Conservation (phyloP, 2,888 invertebrate genomes). For the Villa cingulata region DNA sequence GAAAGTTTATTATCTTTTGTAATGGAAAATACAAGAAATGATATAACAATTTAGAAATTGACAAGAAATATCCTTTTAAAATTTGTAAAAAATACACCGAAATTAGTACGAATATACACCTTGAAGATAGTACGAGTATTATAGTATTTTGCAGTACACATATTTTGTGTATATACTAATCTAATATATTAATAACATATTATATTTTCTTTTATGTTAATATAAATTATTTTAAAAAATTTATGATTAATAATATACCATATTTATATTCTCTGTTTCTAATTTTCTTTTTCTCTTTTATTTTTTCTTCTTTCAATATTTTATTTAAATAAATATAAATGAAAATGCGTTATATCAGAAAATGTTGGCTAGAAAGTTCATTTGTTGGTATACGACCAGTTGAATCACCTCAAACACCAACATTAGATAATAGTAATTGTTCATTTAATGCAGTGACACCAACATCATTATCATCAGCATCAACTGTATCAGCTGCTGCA, state of each 20-base stretch:
- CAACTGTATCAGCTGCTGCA: constrained; percentile 28
- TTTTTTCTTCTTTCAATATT: not conserved
- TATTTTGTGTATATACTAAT: too few species aligned
- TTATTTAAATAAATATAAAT: too few species aligned
- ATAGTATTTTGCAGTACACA: too few species aligned
- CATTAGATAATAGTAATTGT: constrained; percentile 43
- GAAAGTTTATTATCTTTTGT: too few species aligned
- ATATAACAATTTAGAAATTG: too few species aligned
- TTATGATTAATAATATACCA: not conserved
- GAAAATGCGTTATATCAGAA: constrained; percentile 24
- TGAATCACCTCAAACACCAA: constrained; percentile 73
- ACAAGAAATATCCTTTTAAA: too few species aligned
- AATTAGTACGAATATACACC: too few species aligned
- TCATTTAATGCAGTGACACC: constrained; percentile 25
- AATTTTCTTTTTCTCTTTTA: not conserved
- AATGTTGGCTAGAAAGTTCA: constrained; percentile 87
- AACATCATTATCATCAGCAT: constrained; percentile 24
- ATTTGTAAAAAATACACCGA: too few species aligned
- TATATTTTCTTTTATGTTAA: not conserved
- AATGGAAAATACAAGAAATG: too few species aligned
- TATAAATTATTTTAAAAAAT: not conserved
- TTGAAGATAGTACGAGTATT: too few species aligned
- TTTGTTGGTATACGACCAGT: constrained; percentile 76
- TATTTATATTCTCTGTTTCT: too few species aligned
- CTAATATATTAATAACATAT: too few species aligned